Evolutionary conservation across 2,113 vertebrate species (phyloP).

Genomic region (Cichladusa arquata): DNA sequence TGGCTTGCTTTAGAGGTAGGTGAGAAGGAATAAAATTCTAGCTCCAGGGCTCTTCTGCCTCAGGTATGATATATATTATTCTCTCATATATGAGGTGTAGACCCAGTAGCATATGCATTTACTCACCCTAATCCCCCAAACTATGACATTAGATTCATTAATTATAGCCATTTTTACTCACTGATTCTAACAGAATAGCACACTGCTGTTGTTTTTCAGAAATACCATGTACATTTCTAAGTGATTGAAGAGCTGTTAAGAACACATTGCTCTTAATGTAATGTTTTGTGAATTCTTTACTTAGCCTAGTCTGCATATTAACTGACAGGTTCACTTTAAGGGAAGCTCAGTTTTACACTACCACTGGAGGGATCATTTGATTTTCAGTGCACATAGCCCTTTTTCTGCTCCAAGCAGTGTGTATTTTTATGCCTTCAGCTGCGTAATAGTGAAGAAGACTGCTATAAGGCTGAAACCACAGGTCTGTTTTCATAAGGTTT

Average conservation of each 20-base stretch:
- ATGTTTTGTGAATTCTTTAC: background rate
- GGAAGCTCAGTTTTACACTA: background rate
- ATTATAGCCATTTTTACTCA: background rate
- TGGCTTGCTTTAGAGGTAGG: background rate
- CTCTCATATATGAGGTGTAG: accelerated
- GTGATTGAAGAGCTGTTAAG: background rate
- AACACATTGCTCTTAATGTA: background rate
- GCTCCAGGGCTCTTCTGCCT: background rate
- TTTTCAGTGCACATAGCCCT: background rate
- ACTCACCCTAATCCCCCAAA: accelerated
- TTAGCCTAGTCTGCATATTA: background rate
- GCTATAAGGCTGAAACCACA: background rate
- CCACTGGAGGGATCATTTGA: background rate
- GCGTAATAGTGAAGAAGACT: background rate
- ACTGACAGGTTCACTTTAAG: background rate
- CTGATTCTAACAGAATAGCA: background rate
- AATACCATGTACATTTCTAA: background rate
- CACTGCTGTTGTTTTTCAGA: background rate
- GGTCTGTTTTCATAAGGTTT: background rate
- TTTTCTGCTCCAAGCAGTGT: background rate
- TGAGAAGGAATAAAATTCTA: background rate
- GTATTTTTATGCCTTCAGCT: background rate
- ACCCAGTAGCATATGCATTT: background rate
- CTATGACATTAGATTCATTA: background rate
- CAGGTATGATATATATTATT: background rate